Percentiles rank a stretch among this genome's conserved stretches.
Conservation (phyloP, 30 jellyfish, hydroid and myxozoan genomes). For the Clytia hemisphaerica region DNA sequence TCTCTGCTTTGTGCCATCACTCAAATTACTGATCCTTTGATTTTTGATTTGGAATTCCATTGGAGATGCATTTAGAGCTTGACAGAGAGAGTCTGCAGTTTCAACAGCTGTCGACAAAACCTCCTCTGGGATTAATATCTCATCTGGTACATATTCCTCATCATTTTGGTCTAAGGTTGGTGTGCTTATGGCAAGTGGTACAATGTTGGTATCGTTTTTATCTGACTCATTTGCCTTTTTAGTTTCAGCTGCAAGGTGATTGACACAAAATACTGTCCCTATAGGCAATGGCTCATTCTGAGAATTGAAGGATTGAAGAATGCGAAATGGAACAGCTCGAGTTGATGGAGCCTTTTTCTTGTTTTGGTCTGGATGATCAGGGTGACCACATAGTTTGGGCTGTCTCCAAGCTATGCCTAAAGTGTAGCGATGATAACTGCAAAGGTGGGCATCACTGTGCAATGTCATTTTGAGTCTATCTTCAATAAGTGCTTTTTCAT, state of each 20-base stretch:
- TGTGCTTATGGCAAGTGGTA: neutral
- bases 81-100: neutral
- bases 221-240: too few species aligned
- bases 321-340: neutral
- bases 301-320: neutral
- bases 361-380: neutral
- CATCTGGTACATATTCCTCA: neutral
- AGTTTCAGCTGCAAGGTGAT: neutral
- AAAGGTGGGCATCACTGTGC: neutral
- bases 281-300: neutral
- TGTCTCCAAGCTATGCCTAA: neutral
- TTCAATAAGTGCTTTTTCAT: neutral
- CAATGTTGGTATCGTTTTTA: neutral
- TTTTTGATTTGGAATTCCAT: neutral
- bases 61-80: neutral
- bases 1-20: neutral
- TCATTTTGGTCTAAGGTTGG: neutral
- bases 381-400: neutral
- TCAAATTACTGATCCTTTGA: too few species aligned
- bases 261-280: neutral
- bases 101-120: neutral
- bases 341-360: neutral
- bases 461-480: neutral
- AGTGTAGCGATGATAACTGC: neutral
- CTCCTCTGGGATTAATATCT: neutral